Evolutionary conservation across 2,113 vertebrate genomes (phyloP).

Genomic region (Chloropsis hardwickii): DNA sequence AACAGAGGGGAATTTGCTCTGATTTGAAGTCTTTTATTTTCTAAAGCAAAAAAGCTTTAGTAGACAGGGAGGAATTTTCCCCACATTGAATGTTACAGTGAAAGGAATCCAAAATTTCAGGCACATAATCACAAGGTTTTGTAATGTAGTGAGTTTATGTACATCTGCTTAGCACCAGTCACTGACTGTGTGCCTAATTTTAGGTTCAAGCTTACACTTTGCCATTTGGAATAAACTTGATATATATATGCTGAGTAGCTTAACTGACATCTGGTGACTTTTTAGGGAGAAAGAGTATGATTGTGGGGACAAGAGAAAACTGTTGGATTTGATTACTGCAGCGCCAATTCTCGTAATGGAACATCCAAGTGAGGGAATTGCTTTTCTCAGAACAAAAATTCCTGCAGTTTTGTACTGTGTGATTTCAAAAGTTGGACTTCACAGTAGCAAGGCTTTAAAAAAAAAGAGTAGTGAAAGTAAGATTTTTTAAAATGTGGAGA

Average conservation of each 20-base stretch:
- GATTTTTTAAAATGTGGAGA: neutral
- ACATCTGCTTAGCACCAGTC: slow-evolving; percentile 60
- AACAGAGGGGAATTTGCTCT: neutral
- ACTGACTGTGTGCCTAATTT: neutral
- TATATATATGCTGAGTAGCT: neutral
- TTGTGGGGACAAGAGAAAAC: neutral
- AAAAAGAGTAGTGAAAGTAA: neutral
- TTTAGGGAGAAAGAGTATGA: neutral
- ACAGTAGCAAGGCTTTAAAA: neutral
- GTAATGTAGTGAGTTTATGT: slow-evolving; percentile 45
- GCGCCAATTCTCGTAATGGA: neutral
- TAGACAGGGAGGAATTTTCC: neutral
- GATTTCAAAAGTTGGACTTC: neutral
- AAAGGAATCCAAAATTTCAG: slow-evolving; percentile 20
- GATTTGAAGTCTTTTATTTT: neutral
- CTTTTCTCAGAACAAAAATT: neutral
- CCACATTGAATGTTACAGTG: neutral
- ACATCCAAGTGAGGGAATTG: neutral
- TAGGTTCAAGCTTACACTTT: neutral
- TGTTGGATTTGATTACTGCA: neutral
- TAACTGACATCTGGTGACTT: neutral
- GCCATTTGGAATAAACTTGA: neutral
- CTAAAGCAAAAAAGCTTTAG: neutral
- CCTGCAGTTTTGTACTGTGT: neutral
- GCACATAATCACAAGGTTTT: slow-evolving; percentile 34